Percentiles rank a stretch among this genome's conserved stretches.
Evolutionary conservation across 1,140 invertebrate species (phyloP).

Genomic region (Sarcophaga bullata): DNA sequence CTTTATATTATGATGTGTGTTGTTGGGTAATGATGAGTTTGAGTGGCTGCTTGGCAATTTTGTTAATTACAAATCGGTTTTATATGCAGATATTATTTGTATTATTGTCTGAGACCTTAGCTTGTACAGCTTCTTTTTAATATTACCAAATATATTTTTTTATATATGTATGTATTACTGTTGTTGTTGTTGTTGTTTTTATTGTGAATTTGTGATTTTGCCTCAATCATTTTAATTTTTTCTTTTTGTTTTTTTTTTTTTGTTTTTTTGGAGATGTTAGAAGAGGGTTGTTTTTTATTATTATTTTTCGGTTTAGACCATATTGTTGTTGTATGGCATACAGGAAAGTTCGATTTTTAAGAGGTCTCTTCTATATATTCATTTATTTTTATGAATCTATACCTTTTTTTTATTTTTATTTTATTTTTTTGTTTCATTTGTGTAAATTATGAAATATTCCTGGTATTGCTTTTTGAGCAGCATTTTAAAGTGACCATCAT

Average conservation of each 20-base stretch:
- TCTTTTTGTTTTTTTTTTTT: no score
- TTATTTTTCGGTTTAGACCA: not conserved
- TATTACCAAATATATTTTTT: no score
- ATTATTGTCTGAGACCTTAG: slow-evolving; percentile 20
- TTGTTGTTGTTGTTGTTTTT: not conserved
- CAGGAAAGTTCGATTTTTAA: not conserved
- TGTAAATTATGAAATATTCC: slow-evolving; percentile 43
- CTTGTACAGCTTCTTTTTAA: slow-evolving; percentile 15
- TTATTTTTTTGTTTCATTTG: slow-evolving; percentile 23
- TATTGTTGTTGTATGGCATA: not conserved
- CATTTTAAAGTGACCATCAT: slow-evolving; percentile 24
- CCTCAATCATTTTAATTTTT: no score
- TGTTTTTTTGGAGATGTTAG: no score
- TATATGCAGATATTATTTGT: slow-evolving; percentile 45
- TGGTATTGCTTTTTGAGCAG: not conserved
- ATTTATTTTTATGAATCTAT: not conserved
- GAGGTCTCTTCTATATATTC: not conserved
- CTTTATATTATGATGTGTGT: slow-evolving; percentile 13
- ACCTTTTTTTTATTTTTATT: no score
- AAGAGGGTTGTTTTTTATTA: slow-evolving; percentile 38
- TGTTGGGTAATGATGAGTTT: slow-evolving; percentile 38
- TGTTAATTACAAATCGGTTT: slow-evolving; percentile 66
- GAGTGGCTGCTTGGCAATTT: slow-evolving; percentile 63
- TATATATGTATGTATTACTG: not conserved
- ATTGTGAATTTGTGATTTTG: not conserved